phyloP scores from a whole-genome alignment of 2,888 invertebrate species.

The Plagodis pulveraria region DNA sequence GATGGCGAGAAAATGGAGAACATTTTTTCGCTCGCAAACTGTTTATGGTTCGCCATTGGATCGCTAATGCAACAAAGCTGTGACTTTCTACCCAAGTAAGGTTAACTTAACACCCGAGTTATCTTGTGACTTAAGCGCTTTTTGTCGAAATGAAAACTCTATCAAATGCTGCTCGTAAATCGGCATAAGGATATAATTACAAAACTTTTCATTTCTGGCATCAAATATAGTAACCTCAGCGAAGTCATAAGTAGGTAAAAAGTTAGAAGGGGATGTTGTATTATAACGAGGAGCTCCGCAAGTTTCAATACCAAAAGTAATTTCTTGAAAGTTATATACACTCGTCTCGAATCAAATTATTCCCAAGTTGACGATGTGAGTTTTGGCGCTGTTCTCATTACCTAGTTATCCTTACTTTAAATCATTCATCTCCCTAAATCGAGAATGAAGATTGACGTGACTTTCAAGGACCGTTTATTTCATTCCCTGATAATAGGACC shows the following conservation, averaged over 20 bases:
- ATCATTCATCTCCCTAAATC: slow-evolving; percentile 29
- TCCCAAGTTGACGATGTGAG: slow-evolving; percentile 24
- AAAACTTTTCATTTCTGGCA: slow-evolving; percentile 49
- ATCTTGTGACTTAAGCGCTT: slow-evolving; percentile 1
- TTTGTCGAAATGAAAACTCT: slow-evolving; percentile 44
- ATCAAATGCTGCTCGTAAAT: not conserved
- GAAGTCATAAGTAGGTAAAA: slow-evolving; percentile 65
- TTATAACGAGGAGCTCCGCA: slow-evolving; percentile 47
- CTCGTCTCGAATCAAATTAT: slow-evolving; percentile 36
- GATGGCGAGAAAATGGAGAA: slow-evolving; percentile 95
- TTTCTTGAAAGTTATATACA: slow-evolving; percentile 32
- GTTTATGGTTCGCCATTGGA: slow-evolving; percentile 98
- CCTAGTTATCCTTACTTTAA: slow-evolving; percentile 35
- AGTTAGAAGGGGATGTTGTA: slow-evolving; percentile 43
- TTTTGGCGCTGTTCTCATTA: slow-evolving; percentile 33
- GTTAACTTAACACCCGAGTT: slow-evolving; percentile 45
- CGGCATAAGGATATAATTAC: slow-evolving; percentile 5
- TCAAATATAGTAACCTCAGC: slow-evolving; percentile 76
- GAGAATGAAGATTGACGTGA: slow-evolving; percentile 30
- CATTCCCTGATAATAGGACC: slow-evolving; percentile 12
- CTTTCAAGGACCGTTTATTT: slow-evolving; percentile 21
- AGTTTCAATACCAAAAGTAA: slow-evolving; percentile 42
- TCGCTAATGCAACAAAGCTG: slow-evolving; percentile 98
- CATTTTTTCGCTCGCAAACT: slow-evolving; percentile 96
- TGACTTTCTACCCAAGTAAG: slow-evolving; percentile 97